phyloP scores from a whole-genome alignment of 2,888 invertebrate species.

The Neria commutata region DNA sequence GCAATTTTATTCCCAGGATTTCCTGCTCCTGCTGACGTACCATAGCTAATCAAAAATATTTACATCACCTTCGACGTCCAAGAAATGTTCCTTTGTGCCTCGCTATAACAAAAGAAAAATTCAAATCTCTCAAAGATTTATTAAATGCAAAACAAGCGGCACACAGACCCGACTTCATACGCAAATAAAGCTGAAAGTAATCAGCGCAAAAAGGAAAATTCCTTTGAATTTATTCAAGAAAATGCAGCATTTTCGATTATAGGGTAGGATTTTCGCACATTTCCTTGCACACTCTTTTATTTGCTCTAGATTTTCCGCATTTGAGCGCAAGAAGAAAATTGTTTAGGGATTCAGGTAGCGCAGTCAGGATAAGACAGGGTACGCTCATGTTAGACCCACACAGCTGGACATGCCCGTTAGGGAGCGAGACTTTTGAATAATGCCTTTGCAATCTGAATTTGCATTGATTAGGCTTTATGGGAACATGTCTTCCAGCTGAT shows the following conservation, averaged over 20 bases:
- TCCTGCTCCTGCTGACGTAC: slow-evolving; percentile 8
- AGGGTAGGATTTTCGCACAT: slow-evolving; percentile 38
- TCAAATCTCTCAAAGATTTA: slow-evolving; percentile 22
- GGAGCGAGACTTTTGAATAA: neutral
- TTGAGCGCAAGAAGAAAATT: neutral
- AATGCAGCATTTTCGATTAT: slow-evolving; percentile 21
- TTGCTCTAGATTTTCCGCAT: slow-evolving; percentile 27
- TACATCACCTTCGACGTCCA: slow-evolving; percentile 23
- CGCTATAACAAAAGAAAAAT: slow-evolving; percentile 20
- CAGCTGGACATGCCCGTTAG: slow-evolving; percentile 31
- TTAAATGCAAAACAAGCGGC: slow-evolving; percentile 17
- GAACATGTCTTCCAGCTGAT: too few species aligned
- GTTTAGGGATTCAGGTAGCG: neutral
- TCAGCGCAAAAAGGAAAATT: neutral
- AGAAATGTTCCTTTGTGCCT: neutral
- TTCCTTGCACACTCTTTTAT: slow-evolving; percentile 27
- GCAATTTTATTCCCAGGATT: neutral
- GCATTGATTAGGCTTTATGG: too few species aligned
- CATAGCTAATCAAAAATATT: slow-evolving; percentile 27
- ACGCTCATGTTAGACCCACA: slow-evolving; percentile 29
- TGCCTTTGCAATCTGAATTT: too few species aligned
- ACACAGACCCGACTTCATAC: slow-evolving; percentile 10
- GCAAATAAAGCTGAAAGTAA: slow-evolving; percentile 26
- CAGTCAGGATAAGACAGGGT: neutral
- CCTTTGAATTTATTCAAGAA: neutral